Evolutionary conservation across 2,113 vertebrate genomes (phyloP), one percentile per base, ranked within the genome.

Genomic region (Pseudopipra pipra): DNA sequence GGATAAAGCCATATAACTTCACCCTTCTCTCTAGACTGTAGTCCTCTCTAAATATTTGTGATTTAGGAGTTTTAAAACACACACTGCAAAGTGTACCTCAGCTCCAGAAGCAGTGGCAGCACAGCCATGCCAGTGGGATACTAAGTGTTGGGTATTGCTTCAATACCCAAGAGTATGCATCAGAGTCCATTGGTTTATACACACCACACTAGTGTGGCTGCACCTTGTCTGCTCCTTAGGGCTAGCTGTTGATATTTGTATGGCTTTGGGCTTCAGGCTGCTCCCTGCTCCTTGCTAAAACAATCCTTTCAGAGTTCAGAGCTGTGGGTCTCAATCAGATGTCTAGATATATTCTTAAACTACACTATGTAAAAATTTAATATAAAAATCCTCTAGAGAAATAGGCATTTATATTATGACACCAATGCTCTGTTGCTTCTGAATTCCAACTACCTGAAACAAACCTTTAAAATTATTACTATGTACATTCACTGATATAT

Each of bases 141-240:
- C 8, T 72, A 6, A 8, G 4, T 9, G 30, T 55, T 44, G 44
- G 6, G 4, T 56, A 37, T 52, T 23, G 22, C 23, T 11, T 37
- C 11, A 43, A 63, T 27, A 51, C 25, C 14, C 25, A 28, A 52
- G 51, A 28, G 25, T 52, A 28, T 28, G 51, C 25, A 52, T 17
- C 23, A 11, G 18, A 24, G 12, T 23, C 43, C 12, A 7, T 27
- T 9, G 9, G 6, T 3, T 1, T 16, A 9, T 31, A 7, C 22
- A 41, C 59, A 55, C 5, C 24, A 14, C 0, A 0, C 8, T 41
- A 18, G 39, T 0, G 0, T 28, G 59, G 9, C 7, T 47, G 4
- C 2, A 52, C n/a, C 30, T 25, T 10, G 2, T 8, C 43, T 82
- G 30, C 33, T 61, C 31, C 24, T 76, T 10, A 58, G 18, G n/a